Evolutionary conservation across 2,888 invertebrate species (phyloP).

Genomic region (Drosophila dives): DNA sequence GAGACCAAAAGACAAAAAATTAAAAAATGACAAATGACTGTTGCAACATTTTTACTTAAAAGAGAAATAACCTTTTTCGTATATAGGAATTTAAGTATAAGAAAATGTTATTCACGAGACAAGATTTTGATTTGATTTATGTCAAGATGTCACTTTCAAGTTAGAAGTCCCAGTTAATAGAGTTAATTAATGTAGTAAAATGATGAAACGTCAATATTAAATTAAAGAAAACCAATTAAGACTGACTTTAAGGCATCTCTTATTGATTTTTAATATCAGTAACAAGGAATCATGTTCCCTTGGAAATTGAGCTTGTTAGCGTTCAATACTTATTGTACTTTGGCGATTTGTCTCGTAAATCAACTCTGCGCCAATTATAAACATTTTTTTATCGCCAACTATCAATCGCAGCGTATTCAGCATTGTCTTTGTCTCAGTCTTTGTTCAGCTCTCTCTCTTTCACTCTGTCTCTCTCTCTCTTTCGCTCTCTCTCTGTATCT

Average conservation of each 20-base stretch:
- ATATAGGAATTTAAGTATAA: neutral
- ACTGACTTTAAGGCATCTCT: neutral
- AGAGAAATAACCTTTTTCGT: no score
- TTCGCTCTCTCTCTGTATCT: slow-evolving; percentile 3
- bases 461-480: slow-evolving; percentile 1
- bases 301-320: slow-evolving; percentile 1
- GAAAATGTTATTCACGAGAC: neutral
- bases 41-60: neutral
- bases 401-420: slow-evolving; percentile 50
- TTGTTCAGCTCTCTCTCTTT: neutral
- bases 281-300: neutral
- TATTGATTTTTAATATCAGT: neutral
- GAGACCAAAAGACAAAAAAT: neutral
- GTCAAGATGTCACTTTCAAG: neutral
- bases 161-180: neutral
- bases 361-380: slow-evolving; percentile 62
- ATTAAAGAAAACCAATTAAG: neutral
- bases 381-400: slow-evolving; percentile 60
- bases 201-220: neutral
- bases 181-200: neutral
- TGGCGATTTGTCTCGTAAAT: slow-evolving; percentile 29
- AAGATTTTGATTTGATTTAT: neutral
- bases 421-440: neutral
- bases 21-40: neutral
- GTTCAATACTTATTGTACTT: slow-evolving; percentile 10